Evolutionary conservation across 2,797 vertebrate species (phyloP), one percentile per base, ranked within the genome.

Genomic region (Erpetoichthys calabaricus): DNA sequence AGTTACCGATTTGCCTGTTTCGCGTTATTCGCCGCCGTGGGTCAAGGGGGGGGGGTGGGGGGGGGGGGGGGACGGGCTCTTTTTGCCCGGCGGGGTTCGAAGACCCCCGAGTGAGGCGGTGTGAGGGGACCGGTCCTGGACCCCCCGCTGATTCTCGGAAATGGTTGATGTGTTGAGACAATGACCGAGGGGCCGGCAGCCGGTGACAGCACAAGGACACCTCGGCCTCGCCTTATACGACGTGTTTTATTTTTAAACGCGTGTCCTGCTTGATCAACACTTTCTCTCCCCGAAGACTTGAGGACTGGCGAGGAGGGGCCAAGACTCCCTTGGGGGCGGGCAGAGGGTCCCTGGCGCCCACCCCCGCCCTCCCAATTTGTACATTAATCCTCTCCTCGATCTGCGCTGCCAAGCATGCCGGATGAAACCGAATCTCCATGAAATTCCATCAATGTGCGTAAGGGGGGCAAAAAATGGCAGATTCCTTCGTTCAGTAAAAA

Each of bases 181-280:
- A 25, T 25, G 25, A 25, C 25, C 25, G 25, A 25, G 25, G 25
- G 25, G 25, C 25, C 25, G 25, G 2, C 1, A 2, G 25, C 25
- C 25, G 25, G 25, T 25, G 25, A 25, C 25, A 25, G 25, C 25
- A 25, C 25, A 25, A 25, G 25, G 25, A 25, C 25, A 25, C 25
- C 25, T 25, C 1, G 55, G 64, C 57, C 68, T 80, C 71, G 70
- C 81, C 68, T 68, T 81, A 79, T 75, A 72, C 52, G 76, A 72
- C 72, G 41, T 73, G 61, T 76, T 71, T 83, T 88, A 84, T 86
- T 86, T 88, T 86, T 88, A 85, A 86, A 76, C 69, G 57, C 3
- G 57, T 51, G 56, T 73, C 71, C 71, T 73, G 70, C 83, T 81
- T 68, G 74, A 76, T 81, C 76, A 81, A 78, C 76, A 76, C 62